A percentile compares a stretch with the other conserved stretches of the same genome.
These are phyloP conservation scores for Hyles euphorbiae DNA, from an alignment of 1,140 invertebrate species.

Conservation along the genomic window DNA sequence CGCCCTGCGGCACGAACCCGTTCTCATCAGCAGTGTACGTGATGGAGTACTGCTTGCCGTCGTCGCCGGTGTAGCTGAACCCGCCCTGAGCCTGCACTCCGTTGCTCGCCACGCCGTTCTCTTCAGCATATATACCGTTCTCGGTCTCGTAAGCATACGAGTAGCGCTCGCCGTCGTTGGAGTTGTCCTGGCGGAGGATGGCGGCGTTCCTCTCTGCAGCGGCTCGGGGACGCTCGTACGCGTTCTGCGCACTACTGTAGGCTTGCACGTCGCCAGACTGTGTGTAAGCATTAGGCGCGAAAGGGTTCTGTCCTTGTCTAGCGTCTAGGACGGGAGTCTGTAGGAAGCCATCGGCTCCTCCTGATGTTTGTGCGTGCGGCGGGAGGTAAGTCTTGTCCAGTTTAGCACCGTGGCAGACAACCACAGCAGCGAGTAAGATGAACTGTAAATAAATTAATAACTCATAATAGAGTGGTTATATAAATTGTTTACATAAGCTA, in stretches of 20 bases:
- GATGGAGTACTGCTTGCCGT: conserved; percentile 75
- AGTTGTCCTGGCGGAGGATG: conserved; percentile 39
- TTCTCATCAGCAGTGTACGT: conserved; percentile 88
- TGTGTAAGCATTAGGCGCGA: conserved; percentile 9
- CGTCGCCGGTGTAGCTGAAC: conserved; percentile 74
- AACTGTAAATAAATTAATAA: conserved; percentile 39
- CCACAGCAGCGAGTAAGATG: conserved; percentile 39
- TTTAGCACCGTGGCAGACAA: conserved; percentile 46
- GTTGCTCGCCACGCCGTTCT: conserved; percentile 55
- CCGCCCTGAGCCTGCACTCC: conserved; percentile 58
- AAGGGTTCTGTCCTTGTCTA: background rate
- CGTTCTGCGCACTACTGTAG: conserved; percentile 6
- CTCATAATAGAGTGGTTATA: background rate
- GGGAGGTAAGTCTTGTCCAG: conserved; percentile 79
- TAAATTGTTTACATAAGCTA: too few species aligned
- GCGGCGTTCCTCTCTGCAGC: conserved; percentile 56
- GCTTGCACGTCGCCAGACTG: conserved; percentile 7
- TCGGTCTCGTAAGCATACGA: conserved; percentile 60
- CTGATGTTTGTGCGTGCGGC: conserved; percentile 72
- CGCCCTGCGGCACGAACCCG: conserved; percentile 84
- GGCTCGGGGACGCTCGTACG: conserved; percentile 49
- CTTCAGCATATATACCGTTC: conserved; percentile 59
- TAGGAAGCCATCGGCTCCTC: conserved; percentile 61
- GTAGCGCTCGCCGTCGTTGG: conserved; percentile 56
- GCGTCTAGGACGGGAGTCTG: conserved; percentile 38